Percentiles rank a stretch among this genome's conserved stretches.
phyloP scores from a whole-genome alignment of 1,140 invertebrate genomes.

The Agrypnia vestita region DNA sequence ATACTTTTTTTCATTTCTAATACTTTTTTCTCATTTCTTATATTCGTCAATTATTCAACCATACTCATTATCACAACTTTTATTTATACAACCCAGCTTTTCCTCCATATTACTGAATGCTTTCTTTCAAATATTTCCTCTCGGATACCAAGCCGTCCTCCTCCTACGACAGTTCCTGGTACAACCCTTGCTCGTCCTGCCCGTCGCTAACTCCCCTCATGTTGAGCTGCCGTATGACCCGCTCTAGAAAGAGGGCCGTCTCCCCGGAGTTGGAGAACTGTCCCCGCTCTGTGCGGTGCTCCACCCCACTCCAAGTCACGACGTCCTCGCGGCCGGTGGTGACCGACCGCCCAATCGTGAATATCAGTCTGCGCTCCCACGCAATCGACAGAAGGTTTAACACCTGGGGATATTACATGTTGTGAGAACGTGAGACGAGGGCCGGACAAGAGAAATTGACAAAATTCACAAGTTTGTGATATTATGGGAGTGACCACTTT shows the following conservation, averaged over 20 bases:
- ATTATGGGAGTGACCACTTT: no score
- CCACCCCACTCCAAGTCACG: conserved; percentile 93
- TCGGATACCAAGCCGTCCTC: neutral
- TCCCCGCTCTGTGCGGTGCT: conserved; percentile 82
- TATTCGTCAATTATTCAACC: no score
- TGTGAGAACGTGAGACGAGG: neutral
- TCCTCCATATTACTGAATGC: no score
- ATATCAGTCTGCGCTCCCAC: conserved; percentile 88
- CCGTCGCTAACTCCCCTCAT: conserved; percentile 60
- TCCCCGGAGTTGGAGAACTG: conserved; percentile 52
- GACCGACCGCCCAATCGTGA: conserved; percentile 89
- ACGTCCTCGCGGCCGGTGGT: conserved; percentile 93
- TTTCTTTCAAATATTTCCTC: no score
- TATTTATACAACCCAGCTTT: no score
- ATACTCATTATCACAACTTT: no score
- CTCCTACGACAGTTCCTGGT: conserved; percentile 56
- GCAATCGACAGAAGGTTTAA: conserved; percentile 84
- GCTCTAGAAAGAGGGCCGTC: conserved; percentile 56
- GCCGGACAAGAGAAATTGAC: neutral
- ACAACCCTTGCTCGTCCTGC: conserved; percentile 59
- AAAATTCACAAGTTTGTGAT: no score
- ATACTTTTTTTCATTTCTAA: no score
- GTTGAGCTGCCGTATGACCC: conserved; percentile 56
- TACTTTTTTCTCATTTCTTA: no score
- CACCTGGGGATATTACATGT: conserved; percentile 64